Evolutionary conservation across 2,797 vertebrate genomes (phyloP), one percentile per base, ranked within the genome.

Genomic region (Cossypha heuglini): DNA sequence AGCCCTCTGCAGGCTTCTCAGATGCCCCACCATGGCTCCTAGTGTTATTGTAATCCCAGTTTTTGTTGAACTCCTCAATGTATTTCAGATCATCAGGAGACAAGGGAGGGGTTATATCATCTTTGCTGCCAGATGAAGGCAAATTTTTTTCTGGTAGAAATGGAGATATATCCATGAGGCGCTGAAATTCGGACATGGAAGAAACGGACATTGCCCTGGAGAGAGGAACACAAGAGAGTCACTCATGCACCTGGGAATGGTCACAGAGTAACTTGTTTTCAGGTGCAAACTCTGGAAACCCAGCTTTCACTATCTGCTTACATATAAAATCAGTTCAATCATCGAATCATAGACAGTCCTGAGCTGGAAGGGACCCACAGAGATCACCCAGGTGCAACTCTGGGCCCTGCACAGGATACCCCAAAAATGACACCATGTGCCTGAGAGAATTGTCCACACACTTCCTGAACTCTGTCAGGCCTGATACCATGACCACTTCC

Each of bases 121-220:
- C 99, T 61, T 97, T 98, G 91, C 94, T 98, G 29, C 91, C 97
- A 78, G 98, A 97, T 9, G 96, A 97, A 12, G 97, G 97, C 64
- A 98, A 98, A 86, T 97, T 98, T 97, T 99, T 99, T 96, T 99
- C 99, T 5, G 99, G 99, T 86, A 99, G 98, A 97, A 99, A 99
- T 3, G 99, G 99, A 78, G 99, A 99, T 96, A 99, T 98, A 93
- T 99, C 99, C 99, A 99, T 99, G 92, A 99, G 94, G 62, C 99
- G 98, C 95, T 99, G 99, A 98, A 99, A 99, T 97, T 99, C 99
- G 4, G 99, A 99, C 99, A 99, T 99, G 96, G 99, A 99, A 94
- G 99, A 99, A 83, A 99, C 99, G 0, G 99, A 99, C 97, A 99
- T 99, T 1, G 99, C 99, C 98, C 99, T 99, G 97, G 81, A 91